Evolutionary conservation across 2,113 vertebrate genomes (phyloP).

Genomic region (Epinephelus moara): DNA sequence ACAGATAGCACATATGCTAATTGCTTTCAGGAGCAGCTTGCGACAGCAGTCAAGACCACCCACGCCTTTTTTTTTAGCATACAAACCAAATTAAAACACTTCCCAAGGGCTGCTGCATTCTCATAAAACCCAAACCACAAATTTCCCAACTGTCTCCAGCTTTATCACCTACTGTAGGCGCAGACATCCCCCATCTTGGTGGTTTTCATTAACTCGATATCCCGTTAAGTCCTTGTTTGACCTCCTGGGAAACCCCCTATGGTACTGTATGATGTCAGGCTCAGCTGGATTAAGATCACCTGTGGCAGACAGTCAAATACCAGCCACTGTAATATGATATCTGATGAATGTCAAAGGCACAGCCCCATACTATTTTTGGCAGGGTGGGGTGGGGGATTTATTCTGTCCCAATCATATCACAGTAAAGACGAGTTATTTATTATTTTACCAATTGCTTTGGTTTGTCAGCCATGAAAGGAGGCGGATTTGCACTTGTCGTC

Average conservation of each 20-base stretch:
- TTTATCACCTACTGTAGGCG: conserved; percentile 54
- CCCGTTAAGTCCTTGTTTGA: conserved; percentile 33
- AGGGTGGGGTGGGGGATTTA: background rate
- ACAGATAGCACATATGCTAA: conserved; percentile 49
- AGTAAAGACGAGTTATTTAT: background rate
- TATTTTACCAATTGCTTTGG: background rate
- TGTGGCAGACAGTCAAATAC: conserved; percentile 50
- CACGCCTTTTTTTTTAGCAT: conserved; percentile 49
- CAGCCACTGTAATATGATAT: conserved; percentile 42
- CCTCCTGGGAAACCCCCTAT: conserved; percentile 41
- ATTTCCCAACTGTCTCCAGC: conserved; percentile 63
- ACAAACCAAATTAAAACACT: conserved; percentile 67
- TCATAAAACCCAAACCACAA: conserved; percentile 63
- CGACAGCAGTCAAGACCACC: conserved; percentile 58
- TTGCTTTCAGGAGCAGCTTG: conserved; percentile 52
- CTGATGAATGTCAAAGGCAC: conserved; percentile 2
- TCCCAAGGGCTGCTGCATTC: conserved; percentile 38
- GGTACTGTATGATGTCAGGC: conserved; percentile 46
- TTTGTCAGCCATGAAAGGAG: background rate
- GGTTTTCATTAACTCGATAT: conserved; percentile 67
- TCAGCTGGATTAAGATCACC: conserved; percentile 50
- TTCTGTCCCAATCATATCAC: background rate
- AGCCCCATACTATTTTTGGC: background rate
- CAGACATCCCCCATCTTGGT: conserved; percentile 30
- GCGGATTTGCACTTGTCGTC: conserved; percentile 9